These are phyloP conservation scores for Macrocentrus cingulum DNA, from an alignment of 1,140 invertebrate genomes.

Conservation along the genomic window DNA sequence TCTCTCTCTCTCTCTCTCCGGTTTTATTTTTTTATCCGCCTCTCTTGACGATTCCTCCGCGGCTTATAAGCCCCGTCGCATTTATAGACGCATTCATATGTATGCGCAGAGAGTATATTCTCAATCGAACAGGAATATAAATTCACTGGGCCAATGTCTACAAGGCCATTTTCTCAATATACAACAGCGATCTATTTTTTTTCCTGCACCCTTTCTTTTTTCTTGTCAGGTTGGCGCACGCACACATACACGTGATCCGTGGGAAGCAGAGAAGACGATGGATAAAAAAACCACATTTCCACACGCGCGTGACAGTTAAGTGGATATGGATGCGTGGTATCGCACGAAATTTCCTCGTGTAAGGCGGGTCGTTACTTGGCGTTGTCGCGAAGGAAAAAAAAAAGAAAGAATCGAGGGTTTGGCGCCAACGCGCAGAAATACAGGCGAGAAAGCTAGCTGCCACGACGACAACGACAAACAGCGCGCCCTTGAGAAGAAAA, in stretches of 20 bases:
- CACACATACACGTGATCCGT: slow-evolving; percentile 1
- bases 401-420: slow-evolving; percentile 11
- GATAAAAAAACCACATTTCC: slow-evolving; percentile 26
- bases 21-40: slow-evolving; percentile 3
- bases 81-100: slow-evolving; percentile 18
- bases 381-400: too few species aligned
- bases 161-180: neutral
- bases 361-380: slow-evolving; percentile 24
- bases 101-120: neutral
- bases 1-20: neutral
- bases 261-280: neutral
- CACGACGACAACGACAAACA: slow-evolving; percentile 3
- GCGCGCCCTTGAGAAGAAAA: slow-evolving; percentile 17
- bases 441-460: neutral
- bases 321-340: slow-evolving; percentile 34
- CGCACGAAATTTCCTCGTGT: slow-evolving; percentile 27
- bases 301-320: slow-evolving; percentile 26
- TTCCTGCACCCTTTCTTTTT: neutral
- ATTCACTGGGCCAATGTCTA: slow-evolving; percentile 7
- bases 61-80: slow-evolving; percentile 11
- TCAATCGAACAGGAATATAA: slow-evolving; percentile 13
- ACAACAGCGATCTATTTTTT: neutral
- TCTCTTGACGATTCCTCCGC: slow-evolving; percentile 10
- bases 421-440: neutral
- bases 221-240: neutral